Conservation (phyloP, 1,140 invertebrate species). For the Drosophila micromelanica region DNA sequence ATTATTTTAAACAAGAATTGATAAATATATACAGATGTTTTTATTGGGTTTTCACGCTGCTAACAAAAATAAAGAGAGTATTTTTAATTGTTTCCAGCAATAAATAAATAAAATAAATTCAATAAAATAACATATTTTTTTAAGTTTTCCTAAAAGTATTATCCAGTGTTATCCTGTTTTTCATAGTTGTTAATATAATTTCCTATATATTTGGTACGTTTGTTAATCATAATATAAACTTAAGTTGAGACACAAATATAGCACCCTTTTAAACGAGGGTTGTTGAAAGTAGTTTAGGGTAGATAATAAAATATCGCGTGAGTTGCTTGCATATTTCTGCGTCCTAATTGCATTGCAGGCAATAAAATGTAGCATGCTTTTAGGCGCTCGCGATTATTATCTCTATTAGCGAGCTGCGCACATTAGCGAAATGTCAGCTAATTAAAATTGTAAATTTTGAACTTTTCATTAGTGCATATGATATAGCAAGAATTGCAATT, state of each 20-base stretch:
- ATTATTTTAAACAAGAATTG: background rate
- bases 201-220: too few relatives aligned
- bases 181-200: too few relatives aligned
- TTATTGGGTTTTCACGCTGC: too few relatives aligned
- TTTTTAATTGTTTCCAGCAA: too few relatives aligned
- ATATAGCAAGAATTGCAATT: slow-evolving; percentile 51
- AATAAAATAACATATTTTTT: too few relatives aligned
- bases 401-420: slow-evolving; percentile 15
- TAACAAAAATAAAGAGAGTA: too few relatives aligned
- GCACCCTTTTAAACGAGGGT: background rate
- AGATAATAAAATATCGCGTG: slow-evolving; percentile 32
- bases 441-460: slow-evolving; percentile 79
- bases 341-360: slow-evolving; percentile 26
- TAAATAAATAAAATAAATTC: too few relatives aligned
- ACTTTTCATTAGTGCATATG: slow-evolving; percentile 54
- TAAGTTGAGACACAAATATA: too few relatives aligned
- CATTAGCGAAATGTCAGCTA: slow-evolving; percentile 66
- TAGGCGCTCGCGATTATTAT: slow-evolving; percentile 27
- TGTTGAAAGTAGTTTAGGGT: background rate
- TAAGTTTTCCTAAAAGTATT: too few relatives aligned
- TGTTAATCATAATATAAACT: too few relatives aligned
- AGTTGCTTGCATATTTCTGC: slow-evolving; percentile 21
- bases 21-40: too few relatives aligned
- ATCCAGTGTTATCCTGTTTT: too few relatives aligned
- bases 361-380: slow-evolving; percentile 24